Base-by-base conservation (phyloP, 2,888 invertebrate genomes). In the Choreutis nemorana region DNA sequence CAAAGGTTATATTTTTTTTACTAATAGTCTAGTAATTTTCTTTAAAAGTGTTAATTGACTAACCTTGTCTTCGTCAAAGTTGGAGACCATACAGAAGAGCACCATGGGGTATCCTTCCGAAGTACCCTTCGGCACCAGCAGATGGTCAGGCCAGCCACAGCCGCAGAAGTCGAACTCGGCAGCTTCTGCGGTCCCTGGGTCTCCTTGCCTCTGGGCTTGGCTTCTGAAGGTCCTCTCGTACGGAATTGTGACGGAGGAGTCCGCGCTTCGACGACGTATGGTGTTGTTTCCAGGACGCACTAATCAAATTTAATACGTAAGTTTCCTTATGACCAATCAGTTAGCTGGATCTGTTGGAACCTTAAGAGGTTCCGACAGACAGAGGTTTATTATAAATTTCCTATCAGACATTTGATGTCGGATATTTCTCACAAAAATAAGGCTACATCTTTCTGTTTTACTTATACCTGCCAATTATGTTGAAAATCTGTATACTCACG, bases 91-190 rank as follows among this genome's bases (percentile, higher is more conserved):
- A 23, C 83, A 87, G 57, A 90, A 91, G 22, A 91, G 66, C 40
- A 89, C 84, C 49, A 86, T 83, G 0, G 77, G 64, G 62, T 82
- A 85, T 1, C 91, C 91, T 33, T 81, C 73, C 0, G 78, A 49
- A 3, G 60, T 85, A 3, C 92, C 92, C 62, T 85, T 88, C 0
- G 91, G 89, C 18, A 90, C 42, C 4, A 91, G 79, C 83, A 92
- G 82, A 61, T 92, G 91, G 35, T 90, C 86, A 0, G 92, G 92
- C 91, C 92, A 92, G 28, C 92, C 91, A 48, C 93, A 94, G 35
- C 92, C 92, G 68, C 93, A 94, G 82, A 89, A 90, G 67, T 89
- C 87, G 68, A 89, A 89, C 41, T 80, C 73, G 0, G 70, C 70
- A 0, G 81, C 64, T 2, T 73, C 64, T 0, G 65, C 72, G 1